Evolutionary conservation across 2,797 vertebrate species (phyloP), one percentile per base, ranked within the genome.

Genomic region (Avahi laniger): DNA sequence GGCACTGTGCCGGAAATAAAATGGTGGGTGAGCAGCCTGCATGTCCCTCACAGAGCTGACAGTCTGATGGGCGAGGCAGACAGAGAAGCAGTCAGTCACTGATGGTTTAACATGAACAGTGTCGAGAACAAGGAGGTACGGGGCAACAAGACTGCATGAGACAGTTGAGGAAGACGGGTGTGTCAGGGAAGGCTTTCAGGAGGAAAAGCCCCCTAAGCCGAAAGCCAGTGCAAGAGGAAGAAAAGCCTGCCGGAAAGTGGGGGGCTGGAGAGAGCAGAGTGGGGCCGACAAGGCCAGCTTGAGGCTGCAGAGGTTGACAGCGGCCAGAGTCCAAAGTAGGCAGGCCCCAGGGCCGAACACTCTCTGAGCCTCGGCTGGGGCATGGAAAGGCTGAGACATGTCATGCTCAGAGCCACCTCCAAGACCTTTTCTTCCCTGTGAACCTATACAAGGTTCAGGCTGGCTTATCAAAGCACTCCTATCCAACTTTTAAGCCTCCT

Each of bases 331-430:
- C 30, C 57, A 63, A 63, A 87, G n/a, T 0, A 28, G 6, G 35
- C 28, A 28, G 12, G 14, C 0, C 11, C 10, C 4, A 3, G 33
- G 15, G 35, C 17, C 1, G 0, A 22, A 14, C 17, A 20, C 5
- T n/a, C 4, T 20, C 26, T 7, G 2, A 35, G 52, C 10, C 43
- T 76, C 79, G 61, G 57, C 67, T 30, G 30, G 72, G 38, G 24
- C 38, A 38, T 38, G 7, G 43, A 70, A n/a, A 73, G n/a, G 41
- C 90, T 50, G 48, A 67, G 85, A 41, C 26, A 48, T 4, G 4
- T 12, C 10, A 57, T 2, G 30, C 28, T 84, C 65, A 28, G 50
- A 63, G 30, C 57, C 91, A 28, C 24, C 33, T 43, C 83, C 75
- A 41, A 50, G n/a, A 22, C 20, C 9, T 30, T 54, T 28, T 48